Evolutionary conservation across 1,140 invertebrate species (phyloP), one percentile per base, ranked within the genome.

Genomic region (Cardiocondyla obscurior): DNA sequence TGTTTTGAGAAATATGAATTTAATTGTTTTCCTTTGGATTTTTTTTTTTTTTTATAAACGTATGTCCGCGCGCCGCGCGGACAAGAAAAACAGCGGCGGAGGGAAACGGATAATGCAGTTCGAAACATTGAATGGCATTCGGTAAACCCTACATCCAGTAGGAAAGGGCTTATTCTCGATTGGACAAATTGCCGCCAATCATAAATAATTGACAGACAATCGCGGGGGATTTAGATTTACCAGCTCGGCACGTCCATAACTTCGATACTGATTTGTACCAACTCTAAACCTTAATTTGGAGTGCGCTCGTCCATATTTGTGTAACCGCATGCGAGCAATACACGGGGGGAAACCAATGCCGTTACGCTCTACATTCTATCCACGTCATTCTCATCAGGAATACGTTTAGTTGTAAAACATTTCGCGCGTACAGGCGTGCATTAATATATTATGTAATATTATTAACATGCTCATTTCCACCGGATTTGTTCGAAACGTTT

Each of bases 171-270:
- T 88, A 90, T 81, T 84, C 86, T 70, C 82, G 82, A 91, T 92
- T 90, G 89, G 64, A 88, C 86, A 89, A 90, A 89, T 92, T 91
- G 91, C 85, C 87, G 86, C 88, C 91, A 91, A 91, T 92, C 90
- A 91, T 91, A 92, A 91, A 92, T 92, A 92, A 90, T 90, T 90
- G 90, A 92, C 91, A 91, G 91, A 89, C 90, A 92, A 92, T 92
- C 85, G 85, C 86, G 60, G 69, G 81, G 87, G 87, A 89, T 89
- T 89, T 88, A 85, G 84, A 88, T 83, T 85, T 88, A 74, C 64
- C 74, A 62, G 62, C 83, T 82, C 82, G 84, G 84, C 81, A 65
- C 64, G 81, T 85, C 69, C 86, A 84, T 87, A 81, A 86, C 81
- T 87, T 74, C 83, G 86, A 87, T 87, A 87, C 85, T 51, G 86